A percentile compares a stretch with the other conserved stretches of the same genome.
Evolutionary conservation across 2,888 invertebrate species (phyloP).

Genomic region (Sericinus montela): DNA sequence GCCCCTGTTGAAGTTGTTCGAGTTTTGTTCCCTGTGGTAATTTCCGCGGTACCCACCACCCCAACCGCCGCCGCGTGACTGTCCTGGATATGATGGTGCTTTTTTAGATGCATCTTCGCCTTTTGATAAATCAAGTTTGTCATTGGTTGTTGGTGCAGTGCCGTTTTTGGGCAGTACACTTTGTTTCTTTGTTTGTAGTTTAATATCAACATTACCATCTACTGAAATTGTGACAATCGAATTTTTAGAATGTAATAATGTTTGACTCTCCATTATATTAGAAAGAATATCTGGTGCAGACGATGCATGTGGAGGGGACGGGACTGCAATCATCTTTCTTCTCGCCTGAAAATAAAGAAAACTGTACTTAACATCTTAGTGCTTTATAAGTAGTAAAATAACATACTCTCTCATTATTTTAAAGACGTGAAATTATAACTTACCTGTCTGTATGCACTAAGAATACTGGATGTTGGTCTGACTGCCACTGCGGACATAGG

Average conservation of each 20-base stretch:
- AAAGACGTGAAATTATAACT: background rate
- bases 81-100: constrained; percentile 83
- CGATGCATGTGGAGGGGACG: constrained; percentile 58
- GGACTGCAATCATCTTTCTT: constrained; percentile 65
- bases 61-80: constrained; percentile 73
- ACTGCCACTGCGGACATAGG: constrained; percentile 59
- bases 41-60: constrained; percentile 62
- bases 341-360: constrained; percentile 47
- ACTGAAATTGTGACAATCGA: constrained; percentile 78
- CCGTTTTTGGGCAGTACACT: constrained; percentile 8
- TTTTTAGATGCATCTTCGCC: constrained; percentile 54
- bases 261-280: constrained; percentile 84
- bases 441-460: constrained; percentile 67
- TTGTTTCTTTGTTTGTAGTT: constrained; percentile 37
- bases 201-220: constrained; percentile 81
- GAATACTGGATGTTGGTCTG: constrained; percentile 61
- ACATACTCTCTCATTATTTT: no score
- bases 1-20: constrained; percentile 30
- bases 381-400: no score
- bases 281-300: constrained; percentile 82
- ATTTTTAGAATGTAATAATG: constrained; percentile 83
- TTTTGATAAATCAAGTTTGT: constrained; percentile 41
- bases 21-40: constrained; percentile 43
- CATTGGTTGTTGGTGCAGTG: constrained; percentile 16
- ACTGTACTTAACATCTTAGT: background rate